These are phyloP conservation scores for Etia nguti DNA, from an alignment of 2,113 vertebrate species.

Conservation along the genomic window DNA sequence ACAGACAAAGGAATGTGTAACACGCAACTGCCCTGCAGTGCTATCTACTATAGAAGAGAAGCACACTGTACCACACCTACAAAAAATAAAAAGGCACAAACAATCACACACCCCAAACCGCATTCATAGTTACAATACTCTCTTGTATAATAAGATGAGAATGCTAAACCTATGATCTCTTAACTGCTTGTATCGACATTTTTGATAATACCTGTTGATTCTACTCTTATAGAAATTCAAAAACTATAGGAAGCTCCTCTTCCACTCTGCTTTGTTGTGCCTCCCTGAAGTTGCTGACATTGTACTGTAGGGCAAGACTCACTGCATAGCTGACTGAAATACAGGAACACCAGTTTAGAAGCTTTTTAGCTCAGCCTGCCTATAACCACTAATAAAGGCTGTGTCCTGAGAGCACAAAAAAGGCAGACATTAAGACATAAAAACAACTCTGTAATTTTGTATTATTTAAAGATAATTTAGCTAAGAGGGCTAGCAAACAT, in stretches of 20 bases:
- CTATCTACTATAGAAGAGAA: constrained; percentile 26
- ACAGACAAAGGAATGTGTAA: constrained; percentile 8
- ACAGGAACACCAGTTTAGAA: background rate
- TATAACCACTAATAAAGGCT: background rate
- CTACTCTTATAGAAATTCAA: background rate
- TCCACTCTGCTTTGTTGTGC: background rate
- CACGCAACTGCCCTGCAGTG: background rate
- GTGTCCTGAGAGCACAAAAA: background rate
- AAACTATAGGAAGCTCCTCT: background rate
- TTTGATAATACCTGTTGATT: background rate
- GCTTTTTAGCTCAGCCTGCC: background rate
- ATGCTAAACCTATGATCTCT: background rate
- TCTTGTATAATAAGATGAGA: too few relatives aligned
- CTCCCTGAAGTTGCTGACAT: background rate
- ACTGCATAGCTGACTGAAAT: constrained; percentile 1
- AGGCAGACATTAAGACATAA: background rate
- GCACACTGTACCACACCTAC: constrained; percentile 36
- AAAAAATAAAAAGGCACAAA: background rate
- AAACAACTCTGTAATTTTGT: background rate
- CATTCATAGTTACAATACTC: too few relatives aligned
- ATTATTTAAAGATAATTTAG: background rate
- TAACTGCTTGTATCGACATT: background rate
- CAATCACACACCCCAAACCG: constrained; percentile 21
- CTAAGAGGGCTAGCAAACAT: background rate
- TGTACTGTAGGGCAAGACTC: background rate